Evolutionary conservation across 2,888 invertebrate species (phyloP).

Genomic region (Tenthredo mesomela): DNA sequence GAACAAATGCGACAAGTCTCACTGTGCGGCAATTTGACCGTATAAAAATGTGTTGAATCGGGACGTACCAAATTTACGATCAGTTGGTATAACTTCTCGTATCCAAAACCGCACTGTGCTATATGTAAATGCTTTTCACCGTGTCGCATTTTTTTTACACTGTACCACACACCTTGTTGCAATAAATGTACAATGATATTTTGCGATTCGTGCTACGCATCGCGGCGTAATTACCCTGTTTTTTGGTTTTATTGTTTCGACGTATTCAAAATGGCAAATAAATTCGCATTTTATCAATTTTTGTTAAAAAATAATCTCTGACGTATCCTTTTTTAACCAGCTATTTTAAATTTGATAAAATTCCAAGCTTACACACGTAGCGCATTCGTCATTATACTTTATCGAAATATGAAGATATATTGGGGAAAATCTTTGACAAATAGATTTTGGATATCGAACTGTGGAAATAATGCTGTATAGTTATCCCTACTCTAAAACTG

Average conservation of each 20-base stretch:
- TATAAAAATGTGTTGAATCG: slow-evolving; percentile 22
- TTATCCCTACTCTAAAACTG: background rate
- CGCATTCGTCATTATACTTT: background rate
- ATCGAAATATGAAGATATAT: background rate
- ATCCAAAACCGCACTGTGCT: background rate
- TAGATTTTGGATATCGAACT: background rate
- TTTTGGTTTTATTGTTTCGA: slow-evolving; percentile 6
- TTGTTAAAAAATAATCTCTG: background rate
- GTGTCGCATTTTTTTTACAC: slow-evolving; percentile 6
- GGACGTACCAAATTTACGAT: background rate
- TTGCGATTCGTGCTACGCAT: background rate
- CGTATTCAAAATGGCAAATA: slow-evolving; percentile 8
- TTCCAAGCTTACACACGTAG: background rate
- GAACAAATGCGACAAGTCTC: background rate
- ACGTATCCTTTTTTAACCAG: background rate
- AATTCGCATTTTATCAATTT: background rate
- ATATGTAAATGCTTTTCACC: slow-evolving; percentile 31
- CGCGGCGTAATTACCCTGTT: background rate
- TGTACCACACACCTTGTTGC: background rate
- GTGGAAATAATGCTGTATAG: background rate
- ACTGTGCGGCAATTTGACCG: slow-evolving; percentile 2
- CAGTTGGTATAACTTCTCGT: slow-evolving; percentile 24
- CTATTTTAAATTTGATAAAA: background rate
- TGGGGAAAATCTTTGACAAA: background rate
- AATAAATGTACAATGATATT: slow-evolving; percentile 47